Conservation (phyloP, 2,797 vertebrate genomes). For the Ambastaia sidthimunki region DNA sequence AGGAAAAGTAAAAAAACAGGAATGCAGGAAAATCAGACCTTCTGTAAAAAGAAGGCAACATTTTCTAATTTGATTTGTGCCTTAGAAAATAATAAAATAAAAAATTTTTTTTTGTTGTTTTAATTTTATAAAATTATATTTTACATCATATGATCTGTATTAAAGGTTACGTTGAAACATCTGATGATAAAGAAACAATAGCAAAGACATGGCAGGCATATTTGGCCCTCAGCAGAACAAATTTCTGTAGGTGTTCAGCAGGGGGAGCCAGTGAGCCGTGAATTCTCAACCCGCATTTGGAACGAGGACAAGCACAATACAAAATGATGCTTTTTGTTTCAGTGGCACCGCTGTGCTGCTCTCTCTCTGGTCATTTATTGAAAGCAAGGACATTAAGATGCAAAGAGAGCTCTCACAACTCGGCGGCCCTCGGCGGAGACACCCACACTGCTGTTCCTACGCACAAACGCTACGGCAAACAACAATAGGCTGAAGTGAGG, state of each 20-base stretch:
- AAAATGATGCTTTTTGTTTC: slow-evolving; percentile 54
- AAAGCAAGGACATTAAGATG: slow-evolving; percentile 64
- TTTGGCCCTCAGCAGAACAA: not conserved
- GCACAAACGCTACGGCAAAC: slow-evolving; percentile 32
- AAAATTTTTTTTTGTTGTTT: no score
- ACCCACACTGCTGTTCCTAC: slow-evolving; percentile 43
- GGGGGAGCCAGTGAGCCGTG: slow-evolving; percentile 58
- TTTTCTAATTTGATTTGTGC: no score
- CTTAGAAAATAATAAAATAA: no score
- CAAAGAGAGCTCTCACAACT: slow-evolving; percentile 58
- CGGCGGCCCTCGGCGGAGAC: slow-evolving; percentile 48
- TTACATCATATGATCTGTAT: not conserved
- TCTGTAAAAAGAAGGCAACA: no score
- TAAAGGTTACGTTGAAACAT: not conserved
- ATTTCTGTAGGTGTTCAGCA: slow-evolving; percentile 33
- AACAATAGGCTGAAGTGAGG: slow-evolving; percentile 40
- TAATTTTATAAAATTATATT: no score
- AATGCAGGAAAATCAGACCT: no score
- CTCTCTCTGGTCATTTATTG: slow-evolving; percentile 55
- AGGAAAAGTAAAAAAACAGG: no score
- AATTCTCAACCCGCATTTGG: slow-evolving; percentile 16
- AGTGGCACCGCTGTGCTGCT: slow-evolving; percentile 27
- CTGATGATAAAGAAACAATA: not conserved
- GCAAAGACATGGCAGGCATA: not conserved
- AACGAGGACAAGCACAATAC: slow-evolving; percentile 23